Evolutionary conservation across 2,797 vertebrate genomes (phyloP).

Genomic region (Urocyon cinereoargenteus): DNA sequence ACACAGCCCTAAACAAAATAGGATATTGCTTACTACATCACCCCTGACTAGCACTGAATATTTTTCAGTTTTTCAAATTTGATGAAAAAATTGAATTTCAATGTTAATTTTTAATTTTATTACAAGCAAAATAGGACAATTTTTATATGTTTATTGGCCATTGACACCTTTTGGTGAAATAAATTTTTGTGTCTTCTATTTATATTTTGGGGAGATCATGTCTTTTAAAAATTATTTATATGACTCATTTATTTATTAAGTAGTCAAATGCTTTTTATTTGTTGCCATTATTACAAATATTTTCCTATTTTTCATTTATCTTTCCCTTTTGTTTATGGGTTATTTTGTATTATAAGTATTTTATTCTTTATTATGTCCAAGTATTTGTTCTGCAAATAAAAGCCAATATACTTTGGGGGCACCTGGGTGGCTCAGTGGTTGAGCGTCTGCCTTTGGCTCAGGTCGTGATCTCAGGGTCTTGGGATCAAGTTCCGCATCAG

Average conservation of each 20-base stretch:
- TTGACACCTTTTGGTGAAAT: neutral
- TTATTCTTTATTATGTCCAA: constrained; percentile 19
- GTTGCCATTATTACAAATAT: neutral
- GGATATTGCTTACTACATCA: neutral
- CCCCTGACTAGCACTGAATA: neutral
- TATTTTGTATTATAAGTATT: neutral
- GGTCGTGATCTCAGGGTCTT: no score
- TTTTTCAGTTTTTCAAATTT: neutral
- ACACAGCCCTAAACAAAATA: neutral
- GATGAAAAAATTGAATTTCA: constrained; percentile 23
- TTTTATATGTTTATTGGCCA: neutral
- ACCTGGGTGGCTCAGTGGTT: no score
- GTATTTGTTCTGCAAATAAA: neutral
- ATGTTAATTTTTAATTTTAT: constrained; percentile 15
- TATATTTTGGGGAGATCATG: neutral
- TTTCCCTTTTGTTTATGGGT: neutral
- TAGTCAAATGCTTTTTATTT: neutral
- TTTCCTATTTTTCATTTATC: neutral
- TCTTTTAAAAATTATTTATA: neutral
- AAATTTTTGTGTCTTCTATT: constrained; percentile 20
- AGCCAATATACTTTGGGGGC: neutral
- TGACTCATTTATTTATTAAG: neutral
- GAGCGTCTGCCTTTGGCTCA: no score
- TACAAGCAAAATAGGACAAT: neutral
- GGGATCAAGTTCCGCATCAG: no score